A percentile compares a stretch with the other conserved stretches of the same genome.
Conservation (phyloP, 1,140 invertebrate species). For the Ceratitis capitata region DNA sequence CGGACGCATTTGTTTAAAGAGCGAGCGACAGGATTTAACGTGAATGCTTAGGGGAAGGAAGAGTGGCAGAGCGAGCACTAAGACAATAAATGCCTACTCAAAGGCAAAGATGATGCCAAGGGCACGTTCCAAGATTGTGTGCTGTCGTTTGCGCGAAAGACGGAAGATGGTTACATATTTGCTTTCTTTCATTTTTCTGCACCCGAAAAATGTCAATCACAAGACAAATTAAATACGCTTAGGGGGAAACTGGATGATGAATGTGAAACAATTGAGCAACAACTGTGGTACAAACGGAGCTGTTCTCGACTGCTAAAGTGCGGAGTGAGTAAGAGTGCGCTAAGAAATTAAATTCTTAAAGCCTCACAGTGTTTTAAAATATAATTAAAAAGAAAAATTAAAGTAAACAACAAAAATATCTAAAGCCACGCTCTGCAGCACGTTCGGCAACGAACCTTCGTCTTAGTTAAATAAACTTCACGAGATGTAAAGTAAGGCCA, state of each 20-base stretch:
- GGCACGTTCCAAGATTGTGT: background rate
- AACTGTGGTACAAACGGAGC: background rate
- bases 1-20: constrained; percentile 5
- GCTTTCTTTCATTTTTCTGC: background rate
- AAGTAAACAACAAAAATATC: too few species aligned
- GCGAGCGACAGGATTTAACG: background rate
- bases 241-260: background rate
- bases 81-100: background rate
- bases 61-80: background rate
- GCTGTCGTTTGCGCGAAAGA: background rate
- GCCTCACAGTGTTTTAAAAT: background rate
- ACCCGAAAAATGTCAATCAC: constrained; percentile 34
- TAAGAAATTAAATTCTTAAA: background rate
- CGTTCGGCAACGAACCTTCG: background rate
- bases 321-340: too few species aligned
- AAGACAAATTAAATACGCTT: constrained; percentile 31
- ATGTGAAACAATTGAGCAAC: background rate
- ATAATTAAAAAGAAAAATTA: too few species aligned
- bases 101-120: background rate
- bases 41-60: background rate
- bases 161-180: background rate
- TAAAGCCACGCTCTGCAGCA: background rate
- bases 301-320: background rate
- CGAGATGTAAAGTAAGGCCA: background rate
- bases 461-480: background rate